Conservation (phyloP, 2,888 invertebrate species). For the Digitonthophagus gazella region DNA sequence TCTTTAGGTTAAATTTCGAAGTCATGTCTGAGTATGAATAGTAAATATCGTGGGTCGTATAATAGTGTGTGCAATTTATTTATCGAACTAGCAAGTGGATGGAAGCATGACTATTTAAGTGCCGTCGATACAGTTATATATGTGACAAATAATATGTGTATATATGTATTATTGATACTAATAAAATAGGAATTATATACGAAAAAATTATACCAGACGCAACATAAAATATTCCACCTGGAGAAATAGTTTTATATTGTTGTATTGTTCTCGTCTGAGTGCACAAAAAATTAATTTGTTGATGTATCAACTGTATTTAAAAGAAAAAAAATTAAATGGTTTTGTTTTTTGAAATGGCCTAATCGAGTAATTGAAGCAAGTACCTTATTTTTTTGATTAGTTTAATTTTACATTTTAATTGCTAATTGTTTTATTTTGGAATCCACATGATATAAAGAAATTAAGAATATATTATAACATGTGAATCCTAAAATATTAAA, state of each 20-base stretch:
- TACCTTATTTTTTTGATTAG: conserved; percentile 3
- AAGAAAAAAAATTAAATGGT: background rate
- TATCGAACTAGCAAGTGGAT: conserved; percentile 22
- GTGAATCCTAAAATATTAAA: background rate
- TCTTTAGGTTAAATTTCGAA: background rate
- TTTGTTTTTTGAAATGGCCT: background rate
- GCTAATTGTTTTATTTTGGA: no score
- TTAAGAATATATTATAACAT: no score
- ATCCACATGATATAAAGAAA: no score
- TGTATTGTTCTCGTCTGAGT: background rate
- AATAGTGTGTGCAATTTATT: conserved; percentile 1
- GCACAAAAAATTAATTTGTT: conserved; percentile 1
- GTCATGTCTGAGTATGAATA: background rate
- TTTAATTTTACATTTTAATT: no score
- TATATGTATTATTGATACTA: conserved; percentile 32
- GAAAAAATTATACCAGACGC: background rate
- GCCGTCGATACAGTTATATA: conserved; percentile 42
- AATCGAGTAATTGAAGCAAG: background rate
- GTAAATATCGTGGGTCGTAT: conserved; percentile 17
- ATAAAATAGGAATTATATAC: background rate
- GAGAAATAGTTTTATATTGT: conserved; percentile 2
- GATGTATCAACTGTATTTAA: background rate
- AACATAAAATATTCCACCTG: conserved; percentile 12
- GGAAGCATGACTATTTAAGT: conserved; percentile 37
- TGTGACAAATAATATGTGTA: conserved; percentile 47